These are phyloP conservation scores for Erpetoichthys calabaricus DNA, from an alignment of 2,797 vertebrate species.

Conservation along the genomic window DNA sequence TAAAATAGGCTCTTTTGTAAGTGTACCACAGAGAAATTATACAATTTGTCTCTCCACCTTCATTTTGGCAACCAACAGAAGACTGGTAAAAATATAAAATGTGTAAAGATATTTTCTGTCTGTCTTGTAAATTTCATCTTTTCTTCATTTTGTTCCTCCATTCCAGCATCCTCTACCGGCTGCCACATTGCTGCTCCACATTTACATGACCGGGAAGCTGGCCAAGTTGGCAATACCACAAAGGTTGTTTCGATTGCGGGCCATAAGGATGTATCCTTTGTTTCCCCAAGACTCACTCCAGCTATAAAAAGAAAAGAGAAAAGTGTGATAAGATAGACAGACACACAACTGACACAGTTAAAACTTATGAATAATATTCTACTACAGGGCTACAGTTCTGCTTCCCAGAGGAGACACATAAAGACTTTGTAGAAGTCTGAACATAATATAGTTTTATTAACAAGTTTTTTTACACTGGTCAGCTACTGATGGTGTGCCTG, in stretches of 20 bases:
- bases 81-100: neutral
- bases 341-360: neutral
- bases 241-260: slow-evolving; percentile 55
- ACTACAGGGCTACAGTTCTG: neutral
- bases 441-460: too few relatives aligned
- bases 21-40: too few relatives aligned
- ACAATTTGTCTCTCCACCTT: too few relatives aligned
- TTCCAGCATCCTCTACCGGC: neutral
- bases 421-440: too few relatives aligned
- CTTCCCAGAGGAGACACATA: too few relatives aligned
- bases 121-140: slow-evolving; percentile 8
- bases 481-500: too few relatives aligned
- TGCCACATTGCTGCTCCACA: neutral
- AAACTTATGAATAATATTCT: neutral
- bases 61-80: neutral
- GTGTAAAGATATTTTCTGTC: slow-evolving; percentile 10
- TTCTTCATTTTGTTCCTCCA: neutral
- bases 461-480: too few relatives aligned
- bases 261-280: slow-evolving; percentile 55
- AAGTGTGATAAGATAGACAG: neutral
- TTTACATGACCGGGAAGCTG: slow-evolving; percentile 56
- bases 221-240: slow-evolving; percentile 61
- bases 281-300: slow-evolving; percentile 57
- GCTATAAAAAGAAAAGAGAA: slow-evolving; percentile 26
- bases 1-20: too few relatives aligned